Evolutionary conservation across 2,113 vertebrate species (phyloP).

Genomic region (Pelecanoides urinatrix): DNA sequence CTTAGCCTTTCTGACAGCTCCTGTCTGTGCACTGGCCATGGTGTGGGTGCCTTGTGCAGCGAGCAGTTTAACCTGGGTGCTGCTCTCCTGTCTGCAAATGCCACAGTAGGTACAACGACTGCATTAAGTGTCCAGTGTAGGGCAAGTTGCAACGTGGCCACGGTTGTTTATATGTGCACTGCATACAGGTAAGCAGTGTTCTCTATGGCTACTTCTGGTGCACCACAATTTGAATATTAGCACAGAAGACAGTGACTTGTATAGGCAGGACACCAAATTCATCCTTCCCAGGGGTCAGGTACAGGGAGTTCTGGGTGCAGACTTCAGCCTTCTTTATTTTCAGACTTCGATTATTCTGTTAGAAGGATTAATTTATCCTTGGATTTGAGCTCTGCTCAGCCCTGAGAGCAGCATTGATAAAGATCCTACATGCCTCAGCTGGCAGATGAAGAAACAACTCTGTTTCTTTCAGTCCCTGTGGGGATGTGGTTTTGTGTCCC

Average conservation of each 20-base stretch:
- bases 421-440: neutral
- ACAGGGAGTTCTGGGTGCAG: neutral
- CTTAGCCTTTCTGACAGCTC: neutral
- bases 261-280: neutral
- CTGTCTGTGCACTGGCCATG: neutral
- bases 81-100: neutral
- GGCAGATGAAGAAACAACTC: neutral
- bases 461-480: neutral
- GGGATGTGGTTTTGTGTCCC: neutral
- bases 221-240: neutral
- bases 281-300: neutral
- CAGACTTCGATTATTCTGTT: neutral
- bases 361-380: neutral
- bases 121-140: neutral
- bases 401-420: neutral
- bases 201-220: neutral
- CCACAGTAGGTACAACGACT: fast-evolving
- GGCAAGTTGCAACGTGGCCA: neutral
- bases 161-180: neutral
- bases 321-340: neutral
- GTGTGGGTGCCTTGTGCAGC: neutral
- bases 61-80: neutral
- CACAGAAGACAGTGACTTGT: neutral
- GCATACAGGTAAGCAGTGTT: neutral
- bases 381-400: neutral